phyloP scores from a whole-genome alignment of 2,113 vertebrate species.

The Aspidoscelis tigris region DNA sequence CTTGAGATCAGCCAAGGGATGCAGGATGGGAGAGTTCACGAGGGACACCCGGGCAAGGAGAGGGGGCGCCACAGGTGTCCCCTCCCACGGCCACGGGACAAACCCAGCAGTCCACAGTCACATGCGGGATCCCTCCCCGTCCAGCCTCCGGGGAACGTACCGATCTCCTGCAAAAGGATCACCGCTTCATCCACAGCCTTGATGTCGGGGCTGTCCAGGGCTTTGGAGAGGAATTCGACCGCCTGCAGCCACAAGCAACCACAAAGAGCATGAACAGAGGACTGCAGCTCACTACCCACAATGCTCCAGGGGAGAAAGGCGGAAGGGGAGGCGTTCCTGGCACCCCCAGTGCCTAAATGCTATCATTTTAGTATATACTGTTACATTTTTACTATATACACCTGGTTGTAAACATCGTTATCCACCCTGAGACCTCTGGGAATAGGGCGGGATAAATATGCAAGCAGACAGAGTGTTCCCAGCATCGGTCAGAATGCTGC shows the following conservation, averaged over 20 bases:
- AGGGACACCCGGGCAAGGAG: too few species aligned
- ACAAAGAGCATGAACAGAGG: neutral
- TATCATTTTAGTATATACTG: too few species aligned
- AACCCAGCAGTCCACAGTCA: neutral
- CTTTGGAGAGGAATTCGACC: conserved; percentile 93
- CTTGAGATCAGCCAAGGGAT: fast-evolving
- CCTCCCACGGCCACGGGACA: too few species aligned
- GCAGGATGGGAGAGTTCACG: fast-evolving
- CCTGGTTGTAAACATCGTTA: too few species aligned
- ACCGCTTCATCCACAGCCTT: conserved; percentile 88
- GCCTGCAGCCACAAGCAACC: conserved; percentile 73
- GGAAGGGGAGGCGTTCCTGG: neutral
- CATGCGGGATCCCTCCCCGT: neutral
- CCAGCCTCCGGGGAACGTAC: conserved; percentile 68
- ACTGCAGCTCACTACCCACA: too few species aligned
- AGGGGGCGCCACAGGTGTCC: neutral
- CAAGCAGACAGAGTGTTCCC: too few species aligned
- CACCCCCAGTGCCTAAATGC: neutral
- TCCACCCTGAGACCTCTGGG: too few species aligned
- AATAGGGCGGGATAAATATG: too few species aligned
- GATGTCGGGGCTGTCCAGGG: conserved; percentile 90
- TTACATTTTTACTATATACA: too few species aligned
- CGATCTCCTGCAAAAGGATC: conserved; percentile 87
- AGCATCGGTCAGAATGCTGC: neutral
- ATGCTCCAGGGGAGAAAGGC: neutral